These are phyloP conservation scores for Volucella inanis DNA, from an alignment of 2,888 invertebrate species.

Conservation along the genomic window DNA sequence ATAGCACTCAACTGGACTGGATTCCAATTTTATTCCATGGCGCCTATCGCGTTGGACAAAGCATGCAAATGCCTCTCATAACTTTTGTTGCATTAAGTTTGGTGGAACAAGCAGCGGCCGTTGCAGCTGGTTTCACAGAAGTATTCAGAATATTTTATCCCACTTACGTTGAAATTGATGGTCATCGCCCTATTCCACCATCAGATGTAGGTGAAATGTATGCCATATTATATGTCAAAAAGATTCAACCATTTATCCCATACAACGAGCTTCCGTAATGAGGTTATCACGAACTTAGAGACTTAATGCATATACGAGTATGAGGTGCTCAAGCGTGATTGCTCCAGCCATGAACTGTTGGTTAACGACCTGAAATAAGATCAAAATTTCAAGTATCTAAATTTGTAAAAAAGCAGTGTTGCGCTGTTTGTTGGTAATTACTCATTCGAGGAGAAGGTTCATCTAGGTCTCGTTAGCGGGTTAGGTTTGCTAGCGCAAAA, in stretches of 20 bases:
- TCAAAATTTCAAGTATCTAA: background rate
- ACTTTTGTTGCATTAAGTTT: slow-evolving; percentile 25
- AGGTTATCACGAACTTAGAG: background rate
- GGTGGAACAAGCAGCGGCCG: slow-evolving; percentile 26
- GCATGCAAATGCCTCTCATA: slow-evolving; percentile 23
- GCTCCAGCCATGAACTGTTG: slow-evolving; percentile 5
- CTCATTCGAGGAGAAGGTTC: too few species aligned
- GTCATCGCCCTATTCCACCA: slow-evolving; percentile 21
- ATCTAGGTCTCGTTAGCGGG: too few species aligned
- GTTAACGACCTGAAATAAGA: background rate
- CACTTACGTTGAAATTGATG: slow-evolving; percentile 18
- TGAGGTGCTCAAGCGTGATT: background rate
- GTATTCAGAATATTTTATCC: slow-evolving; percentile 26
- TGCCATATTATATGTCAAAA: slow-evolving; percentile 29
- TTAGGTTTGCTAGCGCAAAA: too few species aligned
- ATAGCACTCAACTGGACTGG: background rate
- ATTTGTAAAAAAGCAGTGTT: too few species aligned
- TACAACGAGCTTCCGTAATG: slow-evolving; percentile 6
- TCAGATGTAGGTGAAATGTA: slow-evolving; percentile 39
- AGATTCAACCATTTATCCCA: slow-evolving; percentile 19
- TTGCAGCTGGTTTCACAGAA: background rate
- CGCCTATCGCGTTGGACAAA: slow-evolving; percentile 36
- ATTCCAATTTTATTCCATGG: slow-evolving; percentile 29
- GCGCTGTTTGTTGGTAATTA: too few species aligned
- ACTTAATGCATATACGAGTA: background rate